Conservation (phyloP, 2,888 invertebrate species). For the Dimorphilus gyrociliatus region DNA sequence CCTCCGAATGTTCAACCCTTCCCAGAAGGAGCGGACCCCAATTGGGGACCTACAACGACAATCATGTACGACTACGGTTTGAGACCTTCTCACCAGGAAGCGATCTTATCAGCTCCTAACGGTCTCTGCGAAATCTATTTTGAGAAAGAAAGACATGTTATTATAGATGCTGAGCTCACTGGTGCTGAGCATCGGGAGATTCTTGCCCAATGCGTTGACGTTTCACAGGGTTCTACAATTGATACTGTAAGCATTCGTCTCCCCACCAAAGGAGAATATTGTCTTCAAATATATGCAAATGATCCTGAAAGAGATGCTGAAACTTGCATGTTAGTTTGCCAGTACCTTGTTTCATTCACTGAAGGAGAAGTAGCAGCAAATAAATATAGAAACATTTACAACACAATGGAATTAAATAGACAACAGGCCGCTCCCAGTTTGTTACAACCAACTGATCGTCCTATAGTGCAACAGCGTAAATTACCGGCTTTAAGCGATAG, state of each 20-base stretch:
- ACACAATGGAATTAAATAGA: no score
- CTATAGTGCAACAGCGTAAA: no score
- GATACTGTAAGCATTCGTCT: conserved; percentile 22
- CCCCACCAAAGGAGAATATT: conserved; percentile 33
- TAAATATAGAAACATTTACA: not conserved
- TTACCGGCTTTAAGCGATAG: no score
- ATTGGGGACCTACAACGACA: conserved; percentile 36
- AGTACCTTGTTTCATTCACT: conserved; percentile 19
- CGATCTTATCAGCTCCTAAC: conserved; percentile 17
- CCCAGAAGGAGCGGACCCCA: conserved; percentile 34
- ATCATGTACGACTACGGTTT: conserved; percentile 34
- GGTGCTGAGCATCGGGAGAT: conserved; percentile 30
- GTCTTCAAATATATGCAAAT: conserved; percentile 36
- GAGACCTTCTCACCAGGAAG: conserved; percentile 24
- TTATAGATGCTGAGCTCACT: conserved; percentile 28
- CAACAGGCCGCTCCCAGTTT: no score
- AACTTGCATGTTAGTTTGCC: conserved; percentile 31
- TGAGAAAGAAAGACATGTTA: conserved; percentile 59
- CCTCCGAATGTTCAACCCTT: conserved; percentile 26
- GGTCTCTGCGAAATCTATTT: conserved; percentile 20
- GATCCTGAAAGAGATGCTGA: conserved; percentile 34
- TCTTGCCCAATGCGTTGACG: conserved; percentile 25
- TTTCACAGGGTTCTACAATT: conserved; percentile 23
- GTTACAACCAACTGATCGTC: no score
- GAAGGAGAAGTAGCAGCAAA: not conserved